Percentiles rank a stretch among this genome's conserved stretches.
These are phyloP conservation scores for Merodon equestris DNA, from an alignment of 2,888 invertebrate genomes.

Conservation along the genomic window DNA sequence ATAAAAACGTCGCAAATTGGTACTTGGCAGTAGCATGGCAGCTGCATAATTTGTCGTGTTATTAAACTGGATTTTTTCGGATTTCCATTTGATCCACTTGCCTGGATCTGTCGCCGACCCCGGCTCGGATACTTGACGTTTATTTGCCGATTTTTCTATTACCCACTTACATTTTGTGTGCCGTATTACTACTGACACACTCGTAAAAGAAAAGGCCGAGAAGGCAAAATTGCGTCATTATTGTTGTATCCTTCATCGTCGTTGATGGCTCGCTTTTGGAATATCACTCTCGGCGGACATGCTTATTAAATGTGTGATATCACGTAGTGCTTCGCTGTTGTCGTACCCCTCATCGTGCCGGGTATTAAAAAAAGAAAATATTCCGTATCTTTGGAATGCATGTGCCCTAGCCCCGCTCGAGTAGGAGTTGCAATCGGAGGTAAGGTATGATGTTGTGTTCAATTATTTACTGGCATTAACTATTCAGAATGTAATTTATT, in stretches of 20 bases:
- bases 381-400: conserved; percentile 6
- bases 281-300: conserved; percentile 35
- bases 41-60: no score
- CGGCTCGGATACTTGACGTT: no score
- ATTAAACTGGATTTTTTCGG: no score
- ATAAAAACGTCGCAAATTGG: conserved; percentile 24
- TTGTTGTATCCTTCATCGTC: conserved; percentile 22
- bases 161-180: conserved; percentile 8
- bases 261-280: conserved; percentile 10
- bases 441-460: conserved; percentile 16
- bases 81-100: no score
- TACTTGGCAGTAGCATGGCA: not conserved
- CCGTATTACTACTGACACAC: conserved; percentile 16
- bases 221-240: conserved; percentile 46
- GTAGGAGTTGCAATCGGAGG: not conserved
- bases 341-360: conserved; percentile 11
- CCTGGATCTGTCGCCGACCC: no score
- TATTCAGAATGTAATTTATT: conserved; percentile 46
- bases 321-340: conserved; percentile 23
- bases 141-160: conserved; percentile 4
- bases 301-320: conserved; percentile 36
- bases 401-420: not conserved
- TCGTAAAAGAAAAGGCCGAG: conserved; percentile 8
- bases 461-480: conserved; percentile 44
- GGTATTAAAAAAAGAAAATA: not conserved